phyloP scores from a whole-genome alignment of 2,113 vertebrate genomes.

The Hippolais icterina region DNA sequence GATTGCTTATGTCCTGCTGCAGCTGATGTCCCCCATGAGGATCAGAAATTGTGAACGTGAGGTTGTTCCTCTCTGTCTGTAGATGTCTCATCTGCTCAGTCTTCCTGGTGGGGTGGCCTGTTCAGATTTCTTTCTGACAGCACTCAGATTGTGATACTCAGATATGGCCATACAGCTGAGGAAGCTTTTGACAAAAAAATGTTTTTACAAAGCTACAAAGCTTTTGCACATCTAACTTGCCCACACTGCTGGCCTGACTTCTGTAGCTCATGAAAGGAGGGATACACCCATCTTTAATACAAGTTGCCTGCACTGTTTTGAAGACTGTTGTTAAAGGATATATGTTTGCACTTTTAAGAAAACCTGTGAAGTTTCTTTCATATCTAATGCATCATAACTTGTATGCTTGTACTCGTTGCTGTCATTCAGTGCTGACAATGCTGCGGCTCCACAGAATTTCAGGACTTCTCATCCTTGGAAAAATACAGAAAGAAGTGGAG shows the following conservation, averaged over 20 bases:
- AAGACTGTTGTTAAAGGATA: neutral
- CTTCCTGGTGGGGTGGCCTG: neutral
- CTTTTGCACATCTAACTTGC: neutral
- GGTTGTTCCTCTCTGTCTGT: neutral
- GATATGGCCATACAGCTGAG: neutral
- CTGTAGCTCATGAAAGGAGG: neutral
- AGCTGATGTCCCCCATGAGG: neutral
- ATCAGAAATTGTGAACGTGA: neutral
- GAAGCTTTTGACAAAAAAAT: neutral
- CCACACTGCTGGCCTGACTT: neutral
- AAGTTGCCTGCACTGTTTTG: neutral
- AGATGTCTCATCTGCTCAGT: neutral
- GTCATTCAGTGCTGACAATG: neutral
- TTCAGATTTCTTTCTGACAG: neutral
- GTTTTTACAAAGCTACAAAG: neutral
- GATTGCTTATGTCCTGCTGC: neutral
- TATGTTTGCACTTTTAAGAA: neutral
- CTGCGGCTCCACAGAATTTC: rapidly evolving
- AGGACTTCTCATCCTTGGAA: neutral
- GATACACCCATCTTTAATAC: neutral
- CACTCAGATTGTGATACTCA: neutral
- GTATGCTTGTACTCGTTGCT: neutral
- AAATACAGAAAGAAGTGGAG: neutral
- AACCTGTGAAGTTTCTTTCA: neutral
- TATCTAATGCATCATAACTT: neutral